A percentile compares a stretch with the other conserved stretches of the same genome.
phyloP scores from a whole-genome alignment of 2,888 invertebrate species.

The Helleia helle region DNA sequence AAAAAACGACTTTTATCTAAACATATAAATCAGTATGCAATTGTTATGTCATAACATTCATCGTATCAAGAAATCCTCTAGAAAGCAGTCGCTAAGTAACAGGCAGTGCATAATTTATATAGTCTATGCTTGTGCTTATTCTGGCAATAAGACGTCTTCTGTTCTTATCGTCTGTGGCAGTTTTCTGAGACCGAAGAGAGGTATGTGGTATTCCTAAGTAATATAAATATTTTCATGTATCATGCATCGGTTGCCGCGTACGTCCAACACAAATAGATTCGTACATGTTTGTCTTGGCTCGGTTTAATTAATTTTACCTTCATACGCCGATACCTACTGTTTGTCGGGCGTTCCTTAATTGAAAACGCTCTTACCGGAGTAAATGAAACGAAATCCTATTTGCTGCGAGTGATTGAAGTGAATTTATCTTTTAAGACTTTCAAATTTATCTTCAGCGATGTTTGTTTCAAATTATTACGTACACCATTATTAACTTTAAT shows the following conservation, averaged over 20 bases:
- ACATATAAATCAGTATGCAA: too few species aligned
- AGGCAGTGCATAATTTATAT: too few species aligned
- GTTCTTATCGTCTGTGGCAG: too few species aligned
- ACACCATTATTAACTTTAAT: constrained; percentile 61
- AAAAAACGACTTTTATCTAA: too few species aligned
- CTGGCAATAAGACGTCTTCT: too few species aligned
- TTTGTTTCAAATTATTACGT: constrained; percentile 42
- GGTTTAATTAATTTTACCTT: constrained; percentile 73
- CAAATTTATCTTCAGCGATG: constrained; percentile 57
- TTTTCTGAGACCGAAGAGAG: too few species aligned
- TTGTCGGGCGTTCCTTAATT: constrained; percentile 69
- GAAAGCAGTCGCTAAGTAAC: too few species aligned
- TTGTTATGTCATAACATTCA: too few species aligned
- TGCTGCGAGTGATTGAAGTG: constrained; percentile 67
- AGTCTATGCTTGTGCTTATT: too few species aligned
- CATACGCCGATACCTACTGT: constrained; percentile 68
- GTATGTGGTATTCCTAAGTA: too few species aligned
- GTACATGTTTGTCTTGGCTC: constrained; percentile 69
- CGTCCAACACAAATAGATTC: constrained; percentile 63
- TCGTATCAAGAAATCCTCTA: too few species aligned
- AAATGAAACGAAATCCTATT: constrained; percentile 72
- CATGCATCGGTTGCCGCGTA: constrained; percentile 34
- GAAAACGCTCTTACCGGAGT: constrained; percentile 68
- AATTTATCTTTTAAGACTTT: constrained; percentile 71
- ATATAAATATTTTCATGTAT: constrained; percentile 19